Evolutionary conservation across 1,140 invertebrate genomes (phyloP).

Genomic region (Pogonognathellus flavescens): DNA sequence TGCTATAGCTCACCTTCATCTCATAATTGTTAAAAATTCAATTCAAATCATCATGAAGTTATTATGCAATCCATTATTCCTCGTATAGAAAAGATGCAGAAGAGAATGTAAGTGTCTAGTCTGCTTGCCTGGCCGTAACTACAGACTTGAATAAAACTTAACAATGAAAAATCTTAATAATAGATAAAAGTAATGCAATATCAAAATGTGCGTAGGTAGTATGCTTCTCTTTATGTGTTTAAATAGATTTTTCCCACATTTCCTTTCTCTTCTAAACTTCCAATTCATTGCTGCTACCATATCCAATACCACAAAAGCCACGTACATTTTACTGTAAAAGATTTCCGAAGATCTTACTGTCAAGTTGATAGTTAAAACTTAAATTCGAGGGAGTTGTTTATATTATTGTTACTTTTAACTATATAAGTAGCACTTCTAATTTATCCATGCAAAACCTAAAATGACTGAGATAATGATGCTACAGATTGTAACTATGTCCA

Average conservation of each 20-base stretch:
- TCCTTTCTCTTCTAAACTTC: conserved; percentile 1
- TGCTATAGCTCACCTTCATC: conserved; percentile 4
- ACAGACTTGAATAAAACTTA: background rate
- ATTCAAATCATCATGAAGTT: conserved; percentile 9
- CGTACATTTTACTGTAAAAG: no score
- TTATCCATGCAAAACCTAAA: no score
- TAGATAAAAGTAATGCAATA: background rate
- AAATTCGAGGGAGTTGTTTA: no score
- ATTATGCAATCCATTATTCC: conserved; percentile 5
- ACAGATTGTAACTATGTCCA: no score
- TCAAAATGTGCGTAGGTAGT: conserved; percentile 7
- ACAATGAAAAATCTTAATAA: conserved; percentile 10
- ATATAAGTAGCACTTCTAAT: no score
- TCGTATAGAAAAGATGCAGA: background rate
- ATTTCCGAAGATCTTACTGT: no score
- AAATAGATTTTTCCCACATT: conserved; percentile 32
- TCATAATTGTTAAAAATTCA: conserved; percentile 22
- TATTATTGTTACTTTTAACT: no score
- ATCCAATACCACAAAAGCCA: no score
- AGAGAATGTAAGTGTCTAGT: background rate
- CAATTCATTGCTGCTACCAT: no score
- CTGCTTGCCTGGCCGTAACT: background rate
- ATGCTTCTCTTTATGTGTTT: conserved; percentile 1
- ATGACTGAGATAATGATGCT: no score
- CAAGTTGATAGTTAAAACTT: no score